Percentiles rank a stretch among this genome's conserved stretches.
phyloP scores from a whole-genome alignment of 2,888 invertebrate genomes.

The Zonitis immaculata region DNA sequence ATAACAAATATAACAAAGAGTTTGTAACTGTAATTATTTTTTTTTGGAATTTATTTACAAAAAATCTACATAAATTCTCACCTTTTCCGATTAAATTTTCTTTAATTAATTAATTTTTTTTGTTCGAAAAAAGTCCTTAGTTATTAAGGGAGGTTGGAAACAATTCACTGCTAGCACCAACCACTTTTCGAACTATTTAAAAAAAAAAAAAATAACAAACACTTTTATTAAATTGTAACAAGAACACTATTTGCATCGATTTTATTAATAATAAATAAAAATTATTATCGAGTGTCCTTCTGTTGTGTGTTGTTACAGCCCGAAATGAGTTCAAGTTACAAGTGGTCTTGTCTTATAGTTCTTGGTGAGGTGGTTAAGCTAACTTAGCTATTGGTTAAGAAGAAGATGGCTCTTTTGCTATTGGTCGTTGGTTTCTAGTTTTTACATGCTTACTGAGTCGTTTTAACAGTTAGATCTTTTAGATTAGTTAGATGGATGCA shows the following conservation, averaged over 20 bases:
- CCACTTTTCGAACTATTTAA: slow-evolving; percentile 12
- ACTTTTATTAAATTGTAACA: no score
- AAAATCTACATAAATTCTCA: slow-evolving; percentile 10
- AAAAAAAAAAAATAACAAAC: neutral
- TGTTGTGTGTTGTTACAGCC: slow-evolving; percentile 35
- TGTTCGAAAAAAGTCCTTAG: slow-evolving; percentile 10
- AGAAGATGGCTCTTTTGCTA: slow-evolving; percentile 35
- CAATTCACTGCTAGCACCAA: slow-evolving; percentile 31
- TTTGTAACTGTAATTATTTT: no score
- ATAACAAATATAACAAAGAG: no score
- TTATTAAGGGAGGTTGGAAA: no score
- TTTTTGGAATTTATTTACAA: no score
- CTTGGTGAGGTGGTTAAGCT: slow-evolving; percentile 35
- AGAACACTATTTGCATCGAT: no score
- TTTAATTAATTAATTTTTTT: no score
- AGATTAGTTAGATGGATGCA: slow-evolving; percentile 25
- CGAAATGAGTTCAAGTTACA: slow-evolving; percentile 45
- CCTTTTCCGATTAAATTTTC: no score
- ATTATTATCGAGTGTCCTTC: no score
- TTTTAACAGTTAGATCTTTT: slow-evolving; percentile 38
- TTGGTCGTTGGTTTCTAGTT: slow-evolving; percentile 35
- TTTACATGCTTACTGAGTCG: slow-evolving; percentile 38
- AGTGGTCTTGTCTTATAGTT: slow-evolving; percentile 45
- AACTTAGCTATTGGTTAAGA: slow-evolving; percentile 41
- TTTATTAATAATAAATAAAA: no score